Percentiles rank a stretch among this genome's conserved stretches.
Conservation (phyloP, 1,140 invertebrate species). For the Neodiprion virginianus region DNA sequence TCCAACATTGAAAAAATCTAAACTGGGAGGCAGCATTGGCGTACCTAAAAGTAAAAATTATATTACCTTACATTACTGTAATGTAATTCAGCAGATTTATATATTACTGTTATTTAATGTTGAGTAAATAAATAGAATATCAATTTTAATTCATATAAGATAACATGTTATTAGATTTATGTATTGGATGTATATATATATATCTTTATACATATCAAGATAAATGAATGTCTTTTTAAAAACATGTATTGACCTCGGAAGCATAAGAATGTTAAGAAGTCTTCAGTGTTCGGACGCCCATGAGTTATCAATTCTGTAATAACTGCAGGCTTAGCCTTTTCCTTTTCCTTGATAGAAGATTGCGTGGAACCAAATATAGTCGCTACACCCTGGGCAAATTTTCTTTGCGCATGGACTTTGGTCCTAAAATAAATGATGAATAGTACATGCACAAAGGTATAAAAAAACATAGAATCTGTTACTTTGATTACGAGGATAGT, state of each 20-base stretch:
- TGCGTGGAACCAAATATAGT: conserved; percentile 50
- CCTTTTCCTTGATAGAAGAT: conserved; percentile 68
- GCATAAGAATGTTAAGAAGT: conserved; percentile 89
- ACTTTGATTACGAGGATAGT: conserved; percentile 12
- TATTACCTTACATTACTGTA: conserved; percentile 18
- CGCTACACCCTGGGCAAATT: conserved; percentile 84
- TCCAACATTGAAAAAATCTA: conserved; percentile 77
- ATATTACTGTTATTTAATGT: neutral
- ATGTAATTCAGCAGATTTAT: conserved; percentile 19
- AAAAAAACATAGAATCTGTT: conserved; percentile 24
- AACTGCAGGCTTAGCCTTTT: conserved; percentile 59
- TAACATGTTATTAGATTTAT: conserved; percentile 13
- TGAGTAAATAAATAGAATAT: conserved; percentile 7
- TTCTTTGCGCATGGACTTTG: conserved; percentile 87
- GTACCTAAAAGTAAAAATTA: conserved; percentile 63
- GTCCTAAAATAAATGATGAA: conserved; percentile 61
- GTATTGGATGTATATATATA: neutral
- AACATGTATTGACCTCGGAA: conserved; percentile 70
- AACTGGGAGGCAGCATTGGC: conserved; percentile 72
- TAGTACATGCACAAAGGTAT: conserved; percentile 12
- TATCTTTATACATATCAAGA: neutral
- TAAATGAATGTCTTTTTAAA: conserved; percentile 23
- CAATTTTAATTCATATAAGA: neutral
- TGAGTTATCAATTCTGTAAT: conserved; percentile 68
- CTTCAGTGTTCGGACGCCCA: conserved; percentile 85